phyloP scores from a whole-genome alignment of 2,113 vertebrate species.

The Calonectris borealis region DNA sequence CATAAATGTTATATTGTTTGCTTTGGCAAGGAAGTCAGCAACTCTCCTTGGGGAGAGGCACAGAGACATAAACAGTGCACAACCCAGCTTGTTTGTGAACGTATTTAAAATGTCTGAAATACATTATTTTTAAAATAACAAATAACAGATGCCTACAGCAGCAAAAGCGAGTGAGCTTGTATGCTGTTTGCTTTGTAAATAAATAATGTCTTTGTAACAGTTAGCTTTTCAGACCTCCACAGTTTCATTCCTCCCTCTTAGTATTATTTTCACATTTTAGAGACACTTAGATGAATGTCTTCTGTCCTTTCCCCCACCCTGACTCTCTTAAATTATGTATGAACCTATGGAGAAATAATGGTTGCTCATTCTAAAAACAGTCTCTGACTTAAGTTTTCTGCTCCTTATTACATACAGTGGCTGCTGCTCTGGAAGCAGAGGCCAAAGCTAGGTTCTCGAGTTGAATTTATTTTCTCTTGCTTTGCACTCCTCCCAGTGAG shows the following conservation, averaged over 20 bases:
- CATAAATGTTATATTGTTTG: slow-evolving; percentile 49
- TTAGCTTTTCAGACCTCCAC: slow-evolving; percentile 5
- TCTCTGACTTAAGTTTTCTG: background rate
- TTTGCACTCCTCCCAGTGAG: background rate
- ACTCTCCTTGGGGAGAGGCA: slow-evolving; percentile 23
- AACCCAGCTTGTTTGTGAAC: slow-evolving; percentile 5
- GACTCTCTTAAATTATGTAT: background rate
- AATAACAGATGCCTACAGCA: slow-evolving; percentile 18
- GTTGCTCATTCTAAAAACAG: background rate
- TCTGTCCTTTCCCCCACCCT: background rate
- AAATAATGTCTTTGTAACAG: background rate
- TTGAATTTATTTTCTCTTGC: background rate
- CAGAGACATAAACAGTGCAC: slow-evolving; percentile 16
- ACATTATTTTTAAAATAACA: slow-evolving; percentile 19
- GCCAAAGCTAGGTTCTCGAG: background rate
- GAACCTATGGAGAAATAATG: background rate
- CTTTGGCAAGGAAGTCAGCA: slow-evolving; percentile 45
- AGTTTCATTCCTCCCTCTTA: background rate
- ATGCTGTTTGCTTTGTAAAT: slow-evolving; percentile 45
- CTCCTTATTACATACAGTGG: background rate
- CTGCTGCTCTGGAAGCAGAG: background rate
- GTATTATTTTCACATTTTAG: slow-evolving; percentile 1
- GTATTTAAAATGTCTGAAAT: slow-evolving; percentile 44
- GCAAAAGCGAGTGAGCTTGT: background rate
- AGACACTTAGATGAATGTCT: background rate